phyloP scores from a whole-genome alignment of 2,797 vertebrate species.

The Zalophus californianus region DNA sequence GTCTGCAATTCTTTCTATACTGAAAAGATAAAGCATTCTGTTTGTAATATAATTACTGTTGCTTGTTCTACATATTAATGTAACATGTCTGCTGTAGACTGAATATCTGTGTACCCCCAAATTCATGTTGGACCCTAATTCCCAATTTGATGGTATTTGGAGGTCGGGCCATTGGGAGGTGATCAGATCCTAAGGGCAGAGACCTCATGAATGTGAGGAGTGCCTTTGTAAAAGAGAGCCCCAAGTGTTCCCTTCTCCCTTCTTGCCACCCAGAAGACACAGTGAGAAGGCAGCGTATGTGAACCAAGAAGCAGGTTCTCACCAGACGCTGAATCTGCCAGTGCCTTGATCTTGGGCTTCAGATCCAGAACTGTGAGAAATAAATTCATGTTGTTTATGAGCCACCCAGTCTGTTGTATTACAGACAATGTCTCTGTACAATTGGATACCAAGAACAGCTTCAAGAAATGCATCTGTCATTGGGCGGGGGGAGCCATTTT shows the following conservation, averaged over 20 bases:
- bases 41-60: neutral
- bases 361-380: neutral
- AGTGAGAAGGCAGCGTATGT: neutral
- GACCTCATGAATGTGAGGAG: neutral
- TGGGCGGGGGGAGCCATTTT: neutral
- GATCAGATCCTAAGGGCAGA: neutral
- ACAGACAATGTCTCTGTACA: neutral
- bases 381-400: neutral
- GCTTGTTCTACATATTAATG: neutral
- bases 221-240: neutral
- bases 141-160: neutral
- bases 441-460: neutral
- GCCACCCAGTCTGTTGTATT: neutral
- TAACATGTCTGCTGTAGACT: neutral
- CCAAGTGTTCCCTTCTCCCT: neutral
- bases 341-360: neutral
- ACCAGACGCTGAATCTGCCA: neutral
- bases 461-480: neutral
- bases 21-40: neutral
- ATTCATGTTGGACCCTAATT: neutral
- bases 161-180: neutral
- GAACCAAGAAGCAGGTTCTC: neutral
- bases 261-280: neutral
- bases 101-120: neutral
- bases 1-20: neutral